A percentile compares a stretch with the other conserved stretches of the same genome.
Evolutionary conservation across 2,888 invertebrate species (phyloP).

Genomic region (Epinotia ramella): DNA sequence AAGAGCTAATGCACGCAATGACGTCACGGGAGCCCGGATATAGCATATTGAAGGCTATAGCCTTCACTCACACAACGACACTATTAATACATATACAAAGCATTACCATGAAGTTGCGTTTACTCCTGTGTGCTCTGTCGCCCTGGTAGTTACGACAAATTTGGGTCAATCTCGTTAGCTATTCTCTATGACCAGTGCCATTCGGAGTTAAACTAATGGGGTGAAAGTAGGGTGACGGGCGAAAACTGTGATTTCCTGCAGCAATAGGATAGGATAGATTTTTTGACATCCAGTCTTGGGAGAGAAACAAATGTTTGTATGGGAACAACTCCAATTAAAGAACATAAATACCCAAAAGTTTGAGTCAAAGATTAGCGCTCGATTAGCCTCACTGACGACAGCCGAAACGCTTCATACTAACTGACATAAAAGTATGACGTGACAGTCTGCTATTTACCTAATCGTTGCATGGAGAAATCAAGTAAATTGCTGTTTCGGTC

Average conservation of each 20-base stretch:
- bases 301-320: too few relatives aligned
- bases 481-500: too few relatives aligned
- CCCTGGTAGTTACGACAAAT: conserved; percentile 16
- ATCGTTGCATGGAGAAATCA: too few relatives aligned
- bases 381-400: too few relatives aligned
- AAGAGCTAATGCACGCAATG: conserved; percentile 58
- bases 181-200: conserved; percentile 33
- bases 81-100: conserved; percentile 11
- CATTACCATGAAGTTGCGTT: conserved; percentile 1
- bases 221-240: conserved; percentile 22
- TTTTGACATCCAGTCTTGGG: too few relatives aligned
- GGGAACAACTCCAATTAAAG: too few relatives aligned
- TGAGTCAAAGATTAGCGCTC: too few relatives aligned
- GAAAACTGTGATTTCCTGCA: conserved; percentile 22
- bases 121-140: conserved; percentile 18
- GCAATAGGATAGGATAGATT: not conserved
- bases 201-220: conserved; percentile 19
- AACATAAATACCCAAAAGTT: too few relatives aligned
- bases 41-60: conserved; percentile 50
- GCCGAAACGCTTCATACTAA: too few relatives aligned
- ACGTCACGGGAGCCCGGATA: conserved; percentile 66
- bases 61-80: conserved; percentile 30
- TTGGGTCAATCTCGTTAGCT: conserved; percentile 31
- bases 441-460: too few relatives aligned
- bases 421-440: too few relatives aligned